A percentile compares a stretch with the other conserved stretches of the same genome.
phyloP scores from a whole-genome alignment of 1,140 invertebrate species.

The Camponotus vicinus region DNA sequence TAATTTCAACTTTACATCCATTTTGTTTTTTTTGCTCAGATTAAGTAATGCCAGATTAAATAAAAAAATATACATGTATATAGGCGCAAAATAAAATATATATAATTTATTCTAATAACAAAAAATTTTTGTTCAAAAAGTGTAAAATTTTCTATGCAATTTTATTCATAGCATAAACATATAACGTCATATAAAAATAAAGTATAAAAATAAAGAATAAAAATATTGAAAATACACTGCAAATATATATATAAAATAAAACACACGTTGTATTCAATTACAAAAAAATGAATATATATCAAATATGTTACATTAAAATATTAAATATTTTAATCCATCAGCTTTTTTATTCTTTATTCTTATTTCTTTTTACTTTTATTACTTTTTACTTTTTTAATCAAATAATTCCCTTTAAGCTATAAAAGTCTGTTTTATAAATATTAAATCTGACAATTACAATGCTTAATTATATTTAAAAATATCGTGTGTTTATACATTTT shows the following conservation, averaged over 20 bases:
- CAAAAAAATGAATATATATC: background rate
- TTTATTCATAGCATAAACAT: background rate
- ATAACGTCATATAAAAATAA: background rate
- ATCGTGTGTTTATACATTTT: background rate
- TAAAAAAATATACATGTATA: background rate
- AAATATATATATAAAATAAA: background rate
- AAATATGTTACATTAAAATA: background rate
- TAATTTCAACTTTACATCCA: background rate
- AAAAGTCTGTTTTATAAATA: too few relatives aligned
- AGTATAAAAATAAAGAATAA: background rate
- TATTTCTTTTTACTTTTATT: too few relatives aligned
- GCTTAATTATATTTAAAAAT: slow-evolving; percentile 3
- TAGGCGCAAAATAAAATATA: background rate
- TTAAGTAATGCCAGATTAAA: slow-evolving; percentile 14
- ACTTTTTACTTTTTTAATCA: too few relatives aligned
- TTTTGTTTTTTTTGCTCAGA: background rate
- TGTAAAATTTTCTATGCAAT: background rate
- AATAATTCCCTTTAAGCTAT: too few relatives aligned
- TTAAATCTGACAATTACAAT: too few relatives aligned
- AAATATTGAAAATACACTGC: background rate
- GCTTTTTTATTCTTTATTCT: too few relatives aligned
- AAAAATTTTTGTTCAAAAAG: background rate
- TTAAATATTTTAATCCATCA: background rate
- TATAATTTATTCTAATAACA: background rate
- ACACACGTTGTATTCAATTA: background rate